Conservation (phyloP, 2,797 vertebrate species). For the Petrocephalus schoutedeni region DNA sequence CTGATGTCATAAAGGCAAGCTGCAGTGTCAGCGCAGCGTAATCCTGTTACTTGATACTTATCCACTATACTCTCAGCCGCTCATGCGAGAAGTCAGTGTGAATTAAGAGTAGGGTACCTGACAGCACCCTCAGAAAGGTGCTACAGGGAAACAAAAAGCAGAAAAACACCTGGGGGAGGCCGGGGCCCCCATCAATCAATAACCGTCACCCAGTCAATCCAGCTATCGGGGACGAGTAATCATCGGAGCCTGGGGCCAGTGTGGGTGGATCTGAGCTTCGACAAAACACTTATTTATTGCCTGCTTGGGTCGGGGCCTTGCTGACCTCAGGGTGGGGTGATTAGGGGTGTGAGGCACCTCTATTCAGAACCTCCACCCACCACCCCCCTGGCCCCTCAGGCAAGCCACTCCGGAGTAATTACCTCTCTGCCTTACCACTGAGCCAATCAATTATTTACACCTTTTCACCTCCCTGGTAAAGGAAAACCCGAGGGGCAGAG, state of each 20-base stretch:
- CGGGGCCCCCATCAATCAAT: constrained; percentile 17
- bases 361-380: background rate
- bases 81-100: background rate
- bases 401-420: constrained; percentile 20
- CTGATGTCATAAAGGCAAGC: background rate
- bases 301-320: background rate
- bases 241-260: background rate
- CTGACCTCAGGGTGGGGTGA: too few species aligned
- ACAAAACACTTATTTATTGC: background rate
- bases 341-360: background rate
- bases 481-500: background rate
- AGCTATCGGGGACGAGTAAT: constrained; percentile 1
- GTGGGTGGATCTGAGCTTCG: background rate
- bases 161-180: background rate
- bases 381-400: background rate
- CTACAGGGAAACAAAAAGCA: background rate
- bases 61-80: background rate
- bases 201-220: background rate
- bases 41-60: background rate
- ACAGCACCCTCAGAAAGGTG: background rate
- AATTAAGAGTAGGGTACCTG: background rate
- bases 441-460: constrained; percentile 30
- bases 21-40: background rate
- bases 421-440: constrained; percentile 12
- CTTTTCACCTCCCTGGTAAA: background rate